Conservation (phyloP, 2,888 invertebrate genomes). For the Keiferia lycopersicella region DNA sequence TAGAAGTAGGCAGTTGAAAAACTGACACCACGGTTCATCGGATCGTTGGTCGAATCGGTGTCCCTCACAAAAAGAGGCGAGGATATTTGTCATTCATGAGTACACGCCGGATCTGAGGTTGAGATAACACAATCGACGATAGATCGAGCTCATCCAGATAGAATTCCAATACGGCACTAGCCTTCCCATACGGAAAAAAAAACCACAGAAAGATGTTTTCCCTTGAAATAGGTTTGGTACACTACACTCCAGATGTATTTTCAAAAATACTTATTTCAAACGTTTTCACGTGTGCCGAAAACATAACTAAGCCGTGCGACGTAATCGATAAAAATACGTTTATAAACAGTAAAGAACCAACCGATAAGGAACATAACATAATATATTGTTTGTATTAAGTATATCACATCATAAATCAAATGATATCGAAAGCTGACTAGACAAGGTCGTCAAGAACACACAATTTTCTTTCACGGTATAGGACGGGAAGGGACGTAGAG, state of each 20-base stretch:
- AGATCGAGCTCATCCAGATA: too few relatives aligned
- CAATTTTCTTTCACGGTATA: conserved; percentile 36
- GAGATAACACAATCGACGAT: too few relatives aligned
- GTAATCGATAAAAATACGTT: conserved; percentile 47
- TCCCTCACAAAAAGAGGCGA: too few relatives aligned
- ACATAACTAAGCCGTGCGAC: conserved; percentile 2
- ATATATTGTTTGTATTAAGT: neutral
- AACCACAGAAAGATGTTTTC: too few relatives aligned
- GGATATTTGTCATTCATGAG: too few relatives aligned
- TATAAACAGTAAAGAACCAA: conserved; percentile 47
- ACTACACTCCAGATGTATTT: neutral
- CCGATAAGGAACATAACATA: conserved; percentile 38
- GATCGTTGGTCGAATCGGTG: too few relatives aligned
- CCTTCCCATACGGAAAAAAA: too few relatives aligned
- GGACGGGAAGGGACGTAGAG: neutral
- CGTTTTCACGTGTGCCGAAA: conserved; percentile 1
- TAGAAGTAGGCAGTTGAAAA: too few relatives aligned
- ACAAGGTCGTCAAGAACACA: conserved; percentile 38
- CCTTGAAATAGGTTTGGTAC: neutral
- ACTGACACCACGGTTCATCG: too few relatives aligned
- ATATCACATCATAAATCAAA: neutral
- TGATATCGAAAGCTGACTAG: conserved; percentile 30
- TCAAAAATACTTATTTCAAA: neutral
- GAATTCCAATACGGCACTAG: too few relatives aligned
- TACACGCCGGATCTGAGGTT: too few relatives aligned